Evolutionary conservation across 2,113 vertebrate species (phyloP), one percentile per base, ranked within the genome.

Genomic region (Nothocercus nigrocapillus): DNA sequence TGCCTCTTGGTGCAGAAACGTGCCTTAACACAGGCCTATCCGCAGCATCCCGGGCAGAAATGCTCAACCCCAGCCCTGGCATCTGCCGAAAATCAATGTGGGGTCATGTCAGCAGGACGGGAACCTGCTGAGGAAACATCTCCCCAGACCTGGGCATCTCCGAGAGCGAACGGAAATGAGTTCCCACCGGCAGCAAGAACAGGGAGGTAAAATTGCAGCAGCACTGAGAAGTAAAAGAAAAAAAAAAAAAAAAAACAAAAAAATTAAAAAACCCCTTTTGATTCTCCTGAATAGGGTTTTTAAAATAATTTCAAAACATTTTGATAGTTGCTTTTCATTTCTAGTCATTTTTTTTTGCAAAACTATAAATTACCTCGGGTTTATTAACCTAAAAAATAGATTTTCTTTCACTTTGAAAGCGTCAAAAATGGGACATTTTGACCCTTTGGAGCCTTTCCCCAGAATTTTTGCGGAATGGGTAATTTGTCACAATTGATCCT

Each of bases 401-500:
- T 90, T 90, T 89, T 86, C 85, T 92, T 88, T 94, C 82, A 82
- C 90, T 83, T 88, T 7, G 16, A 68, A 47, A 32, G 22, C 86
- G 69, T 95, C 85, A 97, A 82, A 95, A 93, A 82, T 14, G 66
- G 42, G 93, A 68, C 81, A 66, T 89, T 97, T 84, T 90, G 93
- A 90, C 94, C 93, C 49, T 93, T 81, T 75, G 32, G 81, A 92
- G 89, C 66, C 74, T 92, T 93, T 92, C 89, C 13, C 77, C 25
- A 75, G 74, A 78, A 89, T 89, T 94, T 94, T 84, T 76, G 44
- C 44, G 88, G 92, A 97, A 72, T 27, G 28, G 84, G 87, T 94
- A 82, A 94, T 96, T 94, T 96, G 66, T 95, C 94, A 92, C 86
- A 96, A 93, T 84, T 93, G 94, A 92, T 95, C 92, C 64, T 88